phyloP scores from a whole-genome alignment of 2,888 invertebrate species.

The Acleris sparsana region DNA sequence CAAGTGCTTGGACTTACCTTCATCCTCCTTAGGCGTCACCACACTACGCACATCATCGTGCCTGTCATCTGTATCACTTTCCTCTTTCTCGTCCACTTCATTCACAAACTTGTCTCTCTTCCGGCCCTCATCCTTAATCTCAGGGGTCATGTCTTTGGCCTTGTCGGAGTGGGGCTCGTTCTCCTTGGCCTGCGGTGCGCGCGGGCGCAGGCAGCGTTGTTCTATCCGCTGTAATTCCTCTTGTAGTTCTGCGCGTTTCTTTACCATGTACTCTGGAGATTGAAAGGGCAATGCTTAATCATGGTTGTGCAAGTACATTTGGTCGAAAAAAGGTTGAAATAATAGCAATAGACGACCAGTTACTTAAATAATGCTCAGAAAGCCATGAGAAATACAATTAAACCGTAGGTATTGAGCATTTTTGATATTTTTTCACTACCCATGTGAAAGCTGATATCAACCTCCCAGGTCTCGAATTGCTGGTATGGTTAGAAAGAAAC shows the following conservation, averaged over 20 bases:
- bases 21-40: neutral
- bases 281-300: neutral
- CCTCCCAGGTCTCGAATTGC: too few relatives aligned
- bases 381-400: too few relatives aligned
- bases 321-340: too few relatives aligned
- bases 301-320: neutral
- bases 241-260: conserved; percentile 85
- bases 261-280: conserved; percentile 84
- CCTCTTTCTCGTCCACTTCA: conserved; percentile 68
- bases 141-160: neutral
- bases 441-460: too few relatives aligned
- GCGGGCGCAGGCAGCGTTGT: conserved; percentile 68
- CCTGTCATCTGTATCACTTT: conserved; percentile 71
- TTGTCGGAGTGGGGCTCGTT: conserved; percentile 56
- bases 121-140: conserved; percentile 33
- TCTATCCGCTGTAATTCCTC: conserved; percentile 87
- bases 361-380: too few relatives aligned
- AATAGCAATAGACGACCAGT: too few relatives aligned
- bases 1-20: conserved; percentile 5
- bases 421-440: too few relatives aligned
- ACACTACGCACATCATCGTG: conserved; percentile 52
- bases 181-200: conserved; percentile 63
- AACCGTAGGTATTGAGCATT: too few relatives aligned
- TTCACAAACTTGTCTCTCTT: conserved; percentile 73
- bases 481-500: too few relatives aligned